Evolutionary conservation across 2,888 invertebrate species (phyloP).

Genomic region (Stomorhina lunata): DNA sequence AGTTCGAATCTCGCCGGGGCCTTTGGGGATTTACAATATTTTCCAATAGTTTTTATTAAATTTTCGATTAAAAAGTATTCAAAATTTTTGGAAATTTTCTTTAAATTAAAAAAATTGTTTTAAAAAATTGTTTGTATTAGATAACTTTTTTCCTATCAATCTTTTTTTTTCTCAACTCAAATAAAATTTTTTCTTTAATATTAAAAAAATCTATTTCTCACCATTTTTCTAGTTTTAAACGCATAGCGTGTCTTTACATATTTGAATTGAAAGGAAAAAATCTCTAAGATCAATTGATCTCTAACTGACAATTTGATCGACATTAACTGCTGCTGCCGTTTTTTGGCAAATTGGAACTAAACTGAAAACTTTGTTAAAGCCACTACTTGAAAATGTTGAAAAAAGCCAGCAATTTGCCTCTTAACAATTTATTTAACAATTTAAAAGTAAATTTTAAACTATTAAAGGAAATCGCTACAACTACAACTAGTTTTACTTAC

Average conservation of each 20-base stretch:
- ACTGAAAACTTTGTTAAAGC: slow-evolving; percentile 5
- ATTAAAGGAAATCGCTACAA: not conserved
- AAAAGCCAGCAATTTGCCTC: slow-evolving; percentile 45
- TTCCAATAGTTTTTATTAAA: no score
- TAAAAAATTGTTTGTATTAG: no score
- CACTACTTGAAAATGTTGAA: not conserved
- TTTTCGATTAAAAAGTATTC: no score
- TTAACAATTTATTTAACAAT: slow-evolving; percentile 39
- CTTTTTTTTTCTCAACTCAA: slow-evolving; percentile 29
- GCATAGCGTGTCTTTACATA: slow-evolving; percentile 44
- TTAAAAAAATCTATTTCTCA: no score
- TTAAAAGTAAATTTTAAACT: slow-evolving; percentile 4
- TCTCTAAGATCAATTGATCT: slow-evolving; percentile 72
- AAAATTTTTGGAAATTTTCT: no score
- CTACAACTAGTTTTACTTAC: slow-evolving; percentile 21
- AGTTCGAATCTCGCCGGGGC: slow-evolving; percentile 75
- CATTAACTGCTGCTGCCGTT: slow-evolving; percentile 76
- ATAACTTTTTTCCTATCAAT: no score
- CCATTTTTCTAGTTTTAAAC: slow-evolving; percentile 8
- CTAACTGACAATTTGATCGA: slow-evolving; percentile 76
- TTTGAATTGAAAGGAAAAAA: slow-evolving; percentile 55
- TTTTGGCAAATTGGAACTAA: slow-evolving; percentile 57
- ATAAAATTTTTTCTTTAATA: not conserved
- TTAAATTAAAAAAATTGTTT: no score
- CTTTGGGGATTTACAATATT: no score